phyloP scores from a whole-genome alignment of 2,797 vertebrate species.

The Pelobates cultripes region DNA sequence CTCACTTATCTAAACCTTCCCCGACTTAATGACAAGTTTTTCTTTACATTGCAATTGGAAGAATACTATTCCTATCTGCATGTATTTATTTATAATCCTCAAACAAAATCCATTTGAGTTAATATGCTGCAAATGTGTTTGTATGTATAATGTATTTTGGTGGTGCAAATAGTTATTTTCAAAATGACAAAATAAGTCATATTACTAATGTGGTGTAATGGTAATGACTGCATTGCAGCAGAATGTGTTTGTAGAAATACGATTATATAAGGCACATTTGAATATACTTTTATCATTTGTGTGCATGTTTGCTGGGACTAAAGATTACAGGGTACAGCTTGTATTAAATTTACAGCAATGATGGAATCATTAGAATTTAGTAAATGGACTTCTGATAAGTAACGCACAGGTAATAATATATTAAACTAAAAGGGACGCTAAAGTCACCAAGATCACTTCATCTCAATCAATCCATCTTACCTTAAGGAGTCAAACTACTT shows the following conservation, averaged over 20 bases:
- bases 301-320: too few species aligned
- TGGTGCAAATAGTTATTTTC: neutral
- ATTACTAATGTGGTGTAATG: neutral
- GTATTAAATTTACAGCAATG: too few species aligned
- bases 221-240: neutral
- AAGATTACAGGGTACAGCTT: too few species aligned
- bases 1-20: slow-evolving; percentile 13
- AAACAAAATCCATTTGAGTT: neutral
- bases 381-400: too few species aligned
- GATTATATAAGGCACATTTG: too few species aligned
- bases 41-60: slow-evolving; percentile 4
- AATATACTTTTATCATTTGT: too few species aligned
- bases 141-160: neutral
- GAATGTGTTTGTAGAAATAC: neutral
- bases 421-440: too few species aligned
- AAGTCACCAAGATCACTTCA: too few species aligned
- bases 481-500: too few species aligned
- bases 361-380: too few species aligned
- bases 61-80: slow-evolving; percentile 16
- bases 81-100: slow-evolving; percentile 18
- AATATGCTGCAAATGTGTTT: neutral
- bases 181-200: neutral
- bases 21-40: slow-evolving; percentile 8
- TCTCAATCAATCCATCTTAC: too few species aligned
- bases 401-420: too few species aligned